Percentiles rank a stretch among this genome's conserved stretches.
These are phyloP conservation scores for Aurelia aurita DNA, from an alignment of 30 jellyfish, hydroid and myxozoan species.

Conservation along the genomic window DNA sequence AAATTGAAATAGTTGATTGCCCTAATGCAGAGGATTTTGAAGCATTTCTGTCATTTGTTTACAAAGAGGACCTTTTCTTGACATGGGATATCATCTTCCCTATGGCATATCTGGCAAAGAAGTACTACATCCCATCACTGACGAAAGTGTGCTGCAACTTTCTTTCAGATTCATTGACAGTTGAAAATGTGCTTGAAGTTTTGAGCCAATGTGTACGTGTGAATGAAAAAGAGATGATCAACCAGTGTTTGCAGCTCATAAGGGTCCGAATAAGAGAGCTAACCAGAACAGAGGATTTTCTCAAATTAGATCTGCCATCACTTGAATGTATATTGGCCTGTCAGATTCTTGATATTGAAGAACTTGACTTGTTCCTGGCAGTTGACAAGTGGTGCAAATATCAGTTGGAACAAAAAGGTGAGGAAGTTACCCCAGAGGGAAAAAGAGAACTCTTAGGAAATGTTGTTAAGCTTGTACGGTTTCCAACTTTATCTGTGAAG, in stretches of 20 bases:
- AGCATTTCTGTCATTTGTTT: neutral
- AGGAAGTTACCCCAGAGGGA: neutral
- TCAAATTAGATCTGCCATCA: neutral
- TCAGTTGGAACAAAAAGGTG: neutral
- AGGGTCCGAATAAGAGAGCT: neutral
- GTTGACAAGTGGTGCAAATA: conserved; percentile 22
- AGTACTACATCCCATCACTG: neutral
- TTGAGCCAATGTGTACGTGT: neutral
- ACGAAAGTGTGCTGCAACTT: neutral
- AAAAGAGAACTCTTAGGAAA: conserved; percentile 15
- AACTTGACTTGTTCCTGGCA: conserved; percentile 5
- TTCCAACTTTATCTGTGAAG: neutral
- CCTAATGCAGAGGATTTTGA: neutral
- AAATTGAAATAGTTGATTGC: conserved; percentile 17
- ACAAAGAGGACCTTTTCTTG: neutral
- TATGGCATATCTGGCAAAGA: conserved; percentile 8
- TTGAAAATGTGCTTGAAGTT: conserved; percentile 1
- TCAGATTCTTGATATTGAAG: neutral
- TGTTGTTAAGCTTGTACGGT: neutral
- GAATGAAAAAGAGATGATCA: conserved; percentile 3
- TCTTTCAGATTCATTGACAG: neutral
- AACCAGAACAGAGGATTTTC: conserved; percentile 5
- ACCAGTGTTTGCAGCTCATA: neutral
- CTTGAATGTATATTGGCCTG: neutral
- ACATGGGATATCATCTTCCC: conserved; percentile 9